A percentile compares a stretch with the other conserved stretches of the same genome.
Evolutionary conservation across 2,797 vertebrate species (phyloP).

Genomic region (Fratercula arctica): DNA sequence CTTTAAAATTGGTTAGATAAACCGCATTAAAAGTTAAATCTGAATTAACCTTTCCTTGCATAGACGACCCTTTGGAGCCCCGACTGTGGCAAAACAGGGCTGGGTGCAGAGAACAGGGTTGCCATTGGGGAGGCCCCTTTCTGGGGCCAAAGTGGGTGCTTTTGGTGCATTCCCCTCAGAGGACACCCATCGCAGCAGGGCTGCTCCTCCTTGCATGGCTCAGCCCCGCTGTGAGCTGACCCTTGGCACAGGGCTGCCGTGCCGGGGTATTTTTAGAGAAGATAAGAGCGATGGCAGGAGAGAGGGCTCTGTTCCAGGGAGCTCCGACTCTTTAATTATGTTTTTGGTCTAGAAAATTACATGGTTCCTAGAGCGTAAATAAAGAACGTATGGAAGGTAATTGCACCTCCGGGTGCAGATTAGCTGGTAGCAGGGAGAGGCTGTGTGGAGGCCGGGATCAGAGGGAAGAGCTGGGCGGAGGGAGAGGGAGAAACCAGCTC

Average conservation of each 20-base stretch:
- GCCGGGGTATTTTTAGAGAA: neutral
- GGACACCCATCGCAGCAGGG: neutral
- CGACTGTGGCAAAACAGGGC: neutral
- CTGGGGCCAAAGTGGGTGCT: neutral
- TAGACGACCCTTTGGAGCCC: neutral
- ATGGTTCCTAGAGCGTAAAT: conserved; percentile 17
- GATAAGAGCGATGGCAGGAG: neutral
- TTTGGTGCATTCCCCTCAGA: rapidly evolving
- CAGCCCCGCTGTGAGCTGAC: neutral
- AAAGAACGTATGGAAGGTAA: conserved; percentile 27
- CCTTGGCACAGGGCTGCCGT: neutral
- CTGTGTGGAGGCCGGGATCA: neutral
- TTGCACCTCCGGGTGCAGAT: conserved; percentile 48
- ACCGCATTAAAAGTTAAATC: neutral
- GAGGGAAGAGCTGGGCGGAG: neutral
- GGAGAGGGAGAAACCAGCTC: neutral
- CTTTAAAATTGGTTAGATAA: conserved; percentile 35
- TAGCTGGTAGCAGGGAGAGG: neutral
- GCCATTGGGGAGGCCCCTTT: neutral
- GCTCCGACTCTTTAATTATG: conserved; percentile 48
- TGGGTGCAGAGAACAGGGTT: neutral
- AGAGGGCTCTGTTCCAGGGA: neutral
- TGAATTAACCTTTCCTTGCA: conserved; percentile 11
- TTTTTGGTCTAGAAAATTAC: conserved; percentile 53
- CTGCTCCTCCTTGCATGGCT: neutral